Conservation (phyloP, 35 echinoderm and acorn worm genomes). For the Lytechinus variegatus region DNA sequence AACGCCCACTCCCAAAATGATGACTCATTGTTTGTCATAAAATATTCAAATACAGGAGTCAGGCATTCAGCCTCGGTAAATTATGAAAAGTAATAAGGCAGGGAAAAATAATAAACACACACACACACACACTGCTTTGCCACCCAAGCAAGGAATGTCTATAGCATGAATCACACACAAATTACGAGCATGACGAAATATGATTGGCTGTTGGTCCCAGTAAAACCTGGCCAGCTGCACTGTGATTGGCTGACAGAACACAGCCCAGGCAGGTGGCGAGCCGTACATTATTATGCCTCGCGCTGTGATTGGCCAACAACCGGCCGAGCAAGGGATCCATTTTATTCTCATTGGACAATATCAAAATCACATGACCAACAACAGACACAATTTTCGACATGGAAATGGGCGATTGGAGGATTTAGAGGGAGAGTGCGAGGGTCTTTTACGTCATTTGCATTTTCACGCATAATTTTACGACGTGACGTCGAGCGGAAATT, state of each 20-base stretch:
- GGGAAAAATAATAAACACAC: not conserved
- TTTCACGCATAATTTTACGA: not conserved
- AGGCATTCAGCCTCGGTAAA: not conserved
- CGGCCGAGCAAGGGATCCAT: not conserved
- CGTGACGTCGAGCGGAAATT: not conserved
- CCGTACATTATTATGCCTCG: not conserved
- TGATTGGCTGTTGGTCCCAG: not conserved
- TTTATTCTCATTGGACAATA: conserved; percentile 31
- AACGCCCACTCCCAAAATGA: too few species aligned
- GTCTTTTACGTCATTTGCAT: not conserved
- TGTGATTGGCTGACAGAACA: not conserved
- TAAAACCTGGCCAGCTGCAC: not conserved
- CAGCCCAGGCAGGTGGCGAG: conserved; percentile 7
- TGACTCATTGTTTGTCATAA: not conserved
- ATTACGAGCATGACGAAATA: not conserved
- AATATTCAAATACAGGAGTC: not conserved
- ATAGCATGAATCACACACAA: conserved; percentile 28
- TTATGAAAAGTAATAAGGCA: not conserved
- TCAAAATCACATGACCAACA: conserved; percentile 47
- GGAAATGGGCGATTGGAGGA: conserved; percentile 4
- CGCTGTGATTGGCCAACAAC: not conserved
- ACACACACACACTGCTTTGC: not conserved
- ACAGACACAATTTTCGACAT: conserved; percentile 38
- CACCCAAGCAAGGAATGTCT: not conserved
- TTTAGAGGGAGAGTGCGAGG: conserved; percentile 6